phyloP scores from a whole-genome alignment of 2,113 vertebrate species.

The Varanus komodoensis region DNA sequence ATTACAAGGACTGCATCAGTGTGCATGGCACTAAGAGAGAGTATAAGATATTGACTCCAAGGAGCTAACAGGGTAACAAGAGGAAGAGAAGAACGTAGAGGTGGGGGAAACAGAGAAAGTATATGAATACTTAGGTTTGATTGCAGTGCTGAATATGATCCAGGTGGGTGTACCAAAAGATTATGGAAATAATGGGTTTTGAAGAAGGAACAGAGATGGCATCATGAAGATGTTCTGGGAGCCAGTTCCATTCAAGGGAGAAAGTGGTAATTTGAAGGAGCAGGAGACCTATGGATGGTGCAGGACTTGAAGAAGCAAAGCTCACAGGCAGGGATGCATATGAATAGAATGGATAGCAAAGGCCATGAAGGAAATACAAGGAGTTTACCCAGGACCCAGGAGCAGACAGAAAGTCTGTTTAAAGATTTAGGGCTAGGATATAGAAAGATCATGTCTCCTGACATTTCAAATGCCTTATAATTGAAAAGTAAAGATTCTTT shows the following conservation, averaged over 20 bases:
- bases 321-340: not conserved
- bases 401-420: not conserved
- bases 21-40: not conserved
- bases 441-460: too few relatives aligned
- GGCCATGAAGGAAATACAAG: not conserved
- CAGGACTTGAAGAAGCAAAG: not conserved
- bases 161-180: not conserved
- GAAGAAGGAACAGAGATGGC: not conserved
- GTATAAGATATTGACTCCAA: not conserved
- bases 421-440: too few relatives aligned
- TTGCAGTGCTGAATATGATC: not conserved
- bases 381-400: not conserved
- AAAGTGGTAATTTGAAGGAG: not conserved
- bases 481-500: not conserved
- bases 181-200: not conserved
- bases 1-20: not conserved
- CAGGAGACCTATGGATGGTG: not conserved
- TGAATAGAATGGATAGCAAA: not conserved
- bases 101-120: not conserved
- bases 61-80: not conserved
- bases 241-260: not conserved
- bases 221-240: not conserved
- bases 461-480: not conserved
- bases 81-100: not conserved
- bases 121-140: not conserved